phyloP scores from a whole-genome alignment of 2,888 invertebrate genomes.

The Caenorhabditis japonica region DNA sequence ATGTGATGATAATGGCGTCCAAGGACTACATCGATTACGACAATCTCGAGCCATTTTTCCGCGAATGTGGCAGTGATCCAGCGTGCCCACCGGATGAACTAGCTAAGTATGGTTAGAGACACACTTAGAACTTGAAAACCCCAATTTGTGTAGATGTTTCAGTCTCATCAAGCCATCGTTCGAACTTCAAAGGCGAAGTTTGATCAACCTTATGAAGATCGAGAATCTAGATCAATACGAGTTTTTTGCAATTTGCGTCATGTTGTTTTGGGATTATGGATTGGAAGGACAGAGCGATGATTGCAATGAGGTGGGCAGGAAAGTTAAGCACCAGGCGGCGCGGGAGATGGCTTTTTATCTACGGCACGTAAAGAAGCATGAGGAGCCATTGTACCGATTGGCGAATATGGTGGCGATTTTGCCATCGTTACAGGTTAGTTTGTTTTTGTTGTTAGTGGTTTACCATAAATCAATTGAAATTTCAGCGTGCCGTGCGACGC shows the following conservation, averaged over 20 bases:
- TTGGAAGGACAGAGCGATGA: slow-evolving; percentile 47
- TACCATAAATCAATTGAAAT: background rate
- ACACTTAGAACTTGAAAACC: too few relatives aligned
- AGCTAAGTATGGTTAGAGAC: too few relatives aligned
- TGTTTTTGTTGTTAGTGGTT: background rate
- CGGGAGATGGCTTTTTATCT: slow-evolving; percentile 45
- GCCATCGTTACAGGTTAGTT: slow-evolving; percentile 13
- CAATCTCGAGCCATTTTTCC: slow-evolving; percentile 13
- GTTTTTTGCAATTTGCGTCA: slow-evolving; percentile 39
- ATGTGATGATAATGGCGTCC: slow-evolving; percentile 6
- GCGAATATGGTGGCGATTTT: slow-evolving; percentile 33
- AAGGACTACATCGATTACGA: slow-evolving; percentile 4
- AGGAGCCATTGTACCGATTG: slow-evolving; percentile 23
- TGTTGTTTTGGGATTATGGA: slow-evolving; percentile 53
- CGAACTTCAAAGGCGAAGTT: slow-evolving; percentile 25
- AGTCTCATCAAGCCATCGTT: slow-evolving; percentile 49
- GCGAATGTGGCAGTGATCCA: too few relatives aligned
- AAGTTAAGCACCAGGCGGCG: slow-evolving; percentile 20
- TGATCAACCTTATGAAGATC: slow-evolving; percentile 26
- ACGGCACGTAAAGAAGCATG: slow-evolving; percentile 18
- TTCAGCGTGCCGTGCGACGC: slow-evolving; percentile 47
- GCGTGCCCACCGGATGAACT: too few relatives aligned
- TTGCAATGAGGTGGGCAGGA: slow-evolving; percentile 23
- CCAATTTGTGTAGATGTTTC: too few relatives aligned
- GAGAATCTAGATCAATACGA: slow-evolving; percentile 40